phyloP scores from a whole-genome alignment of 2,113 vertebrate genomes.

The Chionodraco myersi region DNA sequence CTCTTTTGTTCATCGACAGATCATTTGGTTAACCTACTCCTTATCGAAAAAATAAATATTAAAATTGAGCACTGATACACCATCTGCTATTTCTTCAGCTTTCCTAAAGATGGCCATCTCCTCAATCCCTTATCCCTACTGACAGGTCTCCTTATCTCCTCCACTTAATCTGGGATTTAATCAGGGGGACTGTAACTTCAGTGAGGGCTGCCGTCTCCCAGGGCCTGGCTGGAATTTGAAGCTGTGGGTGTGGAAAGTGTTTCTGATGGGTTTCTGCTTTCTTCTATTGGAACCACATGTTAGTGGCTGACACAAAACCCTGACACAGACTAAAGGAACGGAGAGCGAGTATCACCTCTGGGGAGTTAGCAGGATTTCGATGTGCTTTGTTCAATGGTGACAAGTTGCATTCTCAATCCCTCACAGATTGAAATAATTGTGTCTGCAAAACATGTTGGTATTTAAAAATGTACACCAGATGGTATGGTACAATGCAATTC shows the following conservation, averaged over 20 bases:
- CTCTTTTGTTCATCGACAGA: conserved; percentile 36
- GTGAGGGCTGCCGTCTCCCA: conserved; percentile 73
- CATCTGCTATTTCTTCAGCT: conserved; percentile 65
- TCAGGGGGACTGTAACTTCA: conserved; percentile 76
- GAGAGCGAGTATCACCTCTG: conserved; percentile 51
- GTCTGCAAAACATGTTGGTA: conserved; percentile 66
- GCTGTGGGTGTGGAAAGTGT: conserved; percentile 84
- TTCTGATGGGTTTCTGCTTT: conserved; percentile 80
- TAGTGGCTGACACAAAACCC: conserved; percentile 69
- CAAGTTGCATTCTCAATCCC: conserved; percentile 61
- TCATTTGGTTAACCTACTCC: conserved; percentile 32
- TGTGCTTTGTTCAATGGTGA: conserved; percentile 49
- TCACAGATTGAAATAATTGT: conserved; percentile 61
- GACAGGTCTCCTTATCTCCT: conserved; percentile 79
- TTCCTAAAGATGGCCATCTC: conserved; percentile 65
- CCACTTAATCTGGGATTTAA: conserved; percentile 82
- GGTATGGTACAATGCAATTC: conserved; percentile 59
- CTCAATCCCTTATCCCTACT: conserved; percentile 66
- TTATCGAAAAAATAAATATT: conserved; percentile 46
- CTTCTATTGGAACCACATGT: conserved; percentile 86
- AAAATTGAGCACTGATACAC: conserved; percentile 34
- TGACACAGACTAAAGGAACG: conserved; percentile 60
- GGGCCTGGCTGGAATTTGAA: conserved; percentile 83
- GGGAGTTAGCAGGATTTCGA: conserved; percentile 58
- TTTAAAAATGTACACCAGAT: conserved; percentile 69